These are phyloP conservation scores for Diorhabda carinulata DNA, from an alignment of 1,140 invertebrate species.

Conservation along the genomic window DNA sequence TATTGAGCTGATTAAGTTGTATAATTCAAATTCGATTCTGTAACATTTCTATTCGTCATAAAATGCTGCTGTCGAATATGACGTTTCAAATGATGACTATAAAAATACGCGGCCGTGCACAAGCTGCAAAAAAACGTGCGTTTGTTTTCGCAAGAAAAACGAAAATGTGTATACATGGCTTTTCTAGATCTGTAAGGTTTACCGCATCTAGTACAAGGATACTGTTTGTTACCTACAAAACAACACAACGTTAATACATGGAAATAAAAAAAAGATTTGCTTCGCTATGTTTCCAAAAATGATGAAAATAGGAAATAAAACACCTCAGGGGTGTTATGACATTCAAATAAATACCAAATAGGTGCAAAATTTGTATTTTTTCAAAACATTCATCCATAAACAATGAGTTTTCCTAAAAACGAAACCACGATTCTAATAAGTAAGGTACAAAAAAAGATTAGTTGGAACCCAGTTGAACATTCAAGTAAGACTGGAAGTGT, in stretches of 20 bases:
- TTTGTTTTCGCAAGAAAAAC: conserved; percentile 48
- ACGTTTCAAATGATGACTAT: conserved; percentile 36
- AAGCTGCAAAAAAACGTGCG: conserved; percentile 40
- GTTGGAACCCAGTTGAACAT: no score
- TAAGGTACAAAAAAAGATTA: no score
- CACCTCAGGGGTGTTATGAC: no score
- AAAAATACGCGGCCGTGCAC: conserved; percentile 41
- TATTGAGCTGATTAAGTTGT: no score
- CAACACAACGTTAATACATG: not conserved
- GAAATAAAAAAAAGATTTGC: not conserved
- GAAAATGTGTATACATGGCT: conserved; percentile 35
- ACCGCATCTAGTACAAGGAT: conserved; percentile 35
- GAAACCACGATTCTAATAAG: no score
- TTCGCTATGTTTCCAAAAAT: not conserved
- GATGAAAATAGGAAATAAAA: no score
- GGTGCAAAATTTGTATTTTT: no score
- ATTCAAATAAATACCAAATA: no score
- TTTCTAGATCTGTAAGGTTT: conserved; percentile 39
- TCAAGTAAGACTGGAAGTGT: no score
- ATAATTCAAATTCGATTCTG: not conserved
- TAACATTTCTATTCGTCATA: not conserved
- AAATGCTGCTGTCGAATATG: conserved; percentile 35
- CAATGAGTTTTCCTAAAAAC: no score
- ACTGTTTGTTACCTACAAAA: conserved; percentile 19
- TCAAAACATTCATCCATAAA: no score